Base-by-base conservation (phyloP, 2,113 vertebrate species). In the Odocoileus hemionus region DNA sequence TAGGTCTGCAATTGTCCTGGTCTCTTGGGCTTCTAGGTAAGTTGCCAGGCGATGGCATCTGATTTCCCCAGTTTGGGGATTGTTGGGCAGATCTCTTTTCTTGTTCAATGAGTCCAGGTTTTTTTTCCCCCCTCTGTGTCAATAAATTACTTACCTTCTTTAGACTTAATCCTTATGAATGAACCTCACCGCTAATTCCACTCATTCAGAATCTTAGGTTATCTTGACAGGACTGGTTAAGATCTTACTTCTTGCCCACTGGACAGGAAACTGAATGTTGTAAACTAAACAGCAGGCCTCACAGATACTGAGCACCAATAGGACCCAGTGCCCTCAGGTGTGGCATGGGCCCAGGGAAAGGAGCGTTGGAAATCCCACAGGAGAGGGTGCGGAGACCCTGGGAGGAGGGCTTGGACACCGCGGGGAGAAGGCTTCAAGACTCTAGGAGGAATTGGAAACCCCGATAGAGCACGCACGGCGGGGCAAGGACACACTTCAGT, bases 171-270 rank as follows among this genome's bases (percentile, higher is more conserved):
- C 30, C 30, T 61, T 33, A 12, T 10, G 21, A 14, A 55, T 0
- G 55, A 23, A 4, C 14, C 47, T 50, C 93, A 1, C 43, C 3
- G 54, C 11, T 2, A 23, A 10, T 50, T 10, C 10, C 5, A 17
- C 78, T 87, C 6, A 30, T 30, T 33, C 58, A 8, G 67, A n/a
- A 21, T 5, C 43, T 0, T 2, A 28, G 36, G 60, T 0, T 0
- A 21, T 12, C 43, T 25, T 1, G 8, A 33, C 19, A 11, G 25
- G 7, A 55, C 43, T 28, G 67, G 7, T 33, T 5, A 36, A 47
- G 50, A 21, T 5, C 30, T 13, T 47, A 26, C 74, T 47, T 10
- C 30, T 50, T 43, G 13, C 6, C 54, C 15, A 33, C 76, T 17
- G 30, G 54, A 16, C 6, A 13, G 67, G 43, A 28, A 60, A 52